Conservation (phyloP, 2,888 invertebrate genomes). For the Xestia xanthographa region DNA sequence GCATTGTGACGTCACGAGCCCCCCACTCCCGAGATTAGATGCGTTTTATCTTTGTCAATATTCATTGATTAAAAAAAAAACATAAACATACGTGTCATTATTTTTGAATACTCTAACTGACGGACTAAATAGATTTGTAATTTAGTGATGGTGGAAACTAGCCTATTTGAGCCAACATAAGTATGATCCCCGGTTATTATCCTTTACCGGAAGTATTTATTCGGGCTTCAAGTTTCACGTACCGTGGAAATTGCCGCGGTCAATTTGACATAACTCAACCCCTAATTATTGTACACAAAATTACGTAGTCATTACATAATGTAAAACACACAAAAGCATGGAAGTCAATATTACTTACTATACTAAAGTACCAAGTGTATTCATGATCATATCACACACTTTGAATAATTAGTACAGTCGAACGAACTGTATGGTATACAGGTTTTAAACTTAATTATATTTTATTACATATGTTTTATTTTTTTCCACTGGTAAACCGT, state of each 20-base stretch:
- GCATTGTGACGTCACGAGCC: no score
- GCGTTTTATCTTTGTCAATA: no score
- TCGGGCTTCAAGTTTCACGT: not conserved
- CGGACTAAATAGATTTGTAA: no score
- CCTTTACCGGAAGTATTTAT: not conserved
- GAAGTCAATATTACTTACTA: not conserved
- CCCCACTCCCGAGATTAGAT: no score
- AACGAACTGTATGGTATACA: not conserved
- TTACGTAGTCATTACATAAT: not conserved
- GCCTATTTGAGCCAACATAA: not conserved
- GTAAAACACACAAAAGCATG: not conserved
- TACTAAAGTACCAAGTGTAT: conserved; percentile 1
- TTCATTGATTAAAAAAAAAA: no score
- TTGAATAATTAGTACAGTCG: conserved; percentile 11
- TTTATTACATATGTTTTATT: no score
- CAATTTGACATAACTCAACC: not conserved
- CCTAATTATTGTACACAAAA: not conserved
- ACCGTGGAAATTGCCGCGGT: not conserved
- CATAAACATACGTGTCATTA: no score
- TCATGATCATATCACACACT: conserved; percentile 12
- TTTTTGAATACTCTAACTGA: no score
- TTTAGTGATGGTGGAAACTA: no score
- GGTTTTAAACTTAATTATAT: not conserved
- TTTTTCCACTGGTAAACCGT: no score
- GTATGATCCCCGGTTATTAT: not conserved